A percentile compares a stretch with the other conserved stretches of the same genome.
Conservation (phyloP, 1,140 invertebrate genomes). For the Aphis gossypii region DNA sequence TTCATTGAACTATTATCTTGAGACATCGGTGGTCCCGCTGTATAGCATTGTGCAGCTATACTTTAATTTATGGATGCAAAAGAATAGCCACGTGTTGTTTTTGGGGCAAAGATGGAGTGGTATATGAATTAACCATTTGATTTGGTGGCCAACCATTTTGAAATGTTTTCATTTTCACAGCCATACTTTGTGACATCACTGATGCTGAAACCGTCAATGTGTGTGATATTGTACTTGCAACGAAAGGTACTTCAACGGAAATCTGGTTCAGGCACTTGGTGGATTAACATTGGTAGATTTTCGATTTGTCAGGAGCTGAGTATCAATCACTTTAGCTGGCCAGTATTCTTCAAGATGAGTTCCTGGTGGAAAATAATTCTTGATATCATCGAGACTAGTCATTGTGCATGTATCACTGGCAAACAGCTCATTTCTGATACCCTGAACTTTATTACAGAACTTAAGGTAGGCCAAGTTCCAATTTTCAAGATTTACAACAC, state of each 20-base stretch:
- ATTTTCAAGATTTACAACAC: conserved; percentile 82
- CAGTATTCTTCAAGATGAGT: conserved; percentile 90
- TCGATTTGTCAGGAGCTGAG: conserved; percentile 72
- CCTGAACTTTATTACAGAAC: conserved; percentile 93
- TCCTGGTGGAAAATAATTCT: conserved; percentile 86
- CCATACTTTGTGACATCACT: background rate
- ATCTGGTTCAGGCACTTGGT: conserved; percentile 59
- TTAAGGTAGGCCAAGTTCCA: conserved; percentile 93
- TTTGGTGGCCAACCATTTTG: conserved; percentile 40
- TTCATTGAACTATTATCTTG: background rate
- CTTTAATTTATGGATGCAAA: conserved; percentile 10
- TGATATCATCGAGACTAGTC: conserved; percentile 87
- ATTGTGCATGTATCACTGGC: conserved; percentile 87
- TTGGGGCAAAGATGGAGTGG: background rate
- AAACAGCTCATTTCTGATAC: conserved; percentile 88
- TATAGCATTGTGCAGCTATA: conserved; percentile 50
- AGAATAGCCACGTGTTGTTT: conserved; percentile 36
- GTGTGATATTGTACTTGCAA: conserved; percentile 36
- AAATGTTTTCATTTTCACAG: background rate
- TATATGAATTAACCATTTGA: conserved; percentile 52
- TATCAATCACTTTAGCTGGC: conserved; percentile 84
- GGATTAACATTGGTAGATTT: conserved; percentile 51
- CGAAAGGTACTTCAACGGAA: conserved; percentile 56
- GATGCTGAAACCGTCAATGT: background rate
- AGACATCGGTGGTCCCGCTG: background rate